These are phyloP conservation scores for Dicaeum eximium DNA, from an alignment of 2,113 vertebrate genomes.

Conservation along the genomic window DNA sequence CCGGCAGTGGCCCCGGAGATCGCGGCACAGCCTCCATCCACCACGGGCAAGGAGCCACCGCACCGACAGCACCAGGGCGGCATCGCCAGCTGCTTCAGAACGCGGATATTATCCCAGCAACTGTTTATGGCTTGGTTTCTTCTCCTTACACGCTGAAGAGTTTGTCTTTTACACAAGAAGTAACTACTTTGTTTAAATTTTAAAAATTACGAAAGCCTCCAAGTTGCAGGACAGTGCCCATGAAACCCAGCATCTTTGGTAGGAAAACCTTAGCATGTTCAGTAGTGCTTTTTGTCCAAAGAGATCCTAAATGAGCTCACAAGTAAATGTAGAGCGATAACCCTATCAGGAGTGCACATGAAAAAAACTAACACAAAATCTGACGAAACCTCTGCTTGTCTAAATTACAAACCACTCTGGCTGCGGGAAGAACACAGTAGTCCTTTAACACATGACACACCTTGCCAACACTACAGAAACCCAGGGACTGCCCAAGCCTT, in stretches of 20 bases:
- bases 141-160: neutral
- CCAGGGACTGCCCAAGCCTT: neutral
- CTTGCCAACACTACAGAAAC: neutral
- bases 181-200: neutral
- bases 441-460: neutral
- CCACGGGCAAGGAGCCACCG: neutral
- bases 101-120: neutral
- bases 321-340: neutral
- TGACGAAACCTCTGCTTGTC: fast-evolving
- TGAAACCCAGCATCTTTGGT: neutral
- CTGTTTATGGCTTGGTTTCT: neutral
- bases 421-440: neutral
- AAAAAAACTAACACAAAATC: neutral
- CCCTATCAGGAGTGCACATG: fast-evolving
- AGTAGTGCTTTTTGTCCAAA: neutral
- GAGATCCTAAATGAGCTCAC: neutral
- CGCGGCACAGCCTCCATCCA: neutral
- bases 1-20: fast-evolving
- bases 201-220: neutral
- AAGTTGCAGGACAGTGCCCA: fast-evolving
- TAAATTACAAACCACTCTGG: fast-evolving
- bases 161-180: neutral
- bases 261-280: neutral
- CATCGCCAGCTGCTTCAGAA: fast-evolving
- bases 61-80: neutral